phyloP scores from a whole-genome alignment of 2,113 vertebrate genomes.

The Etia nguti region DNA sequence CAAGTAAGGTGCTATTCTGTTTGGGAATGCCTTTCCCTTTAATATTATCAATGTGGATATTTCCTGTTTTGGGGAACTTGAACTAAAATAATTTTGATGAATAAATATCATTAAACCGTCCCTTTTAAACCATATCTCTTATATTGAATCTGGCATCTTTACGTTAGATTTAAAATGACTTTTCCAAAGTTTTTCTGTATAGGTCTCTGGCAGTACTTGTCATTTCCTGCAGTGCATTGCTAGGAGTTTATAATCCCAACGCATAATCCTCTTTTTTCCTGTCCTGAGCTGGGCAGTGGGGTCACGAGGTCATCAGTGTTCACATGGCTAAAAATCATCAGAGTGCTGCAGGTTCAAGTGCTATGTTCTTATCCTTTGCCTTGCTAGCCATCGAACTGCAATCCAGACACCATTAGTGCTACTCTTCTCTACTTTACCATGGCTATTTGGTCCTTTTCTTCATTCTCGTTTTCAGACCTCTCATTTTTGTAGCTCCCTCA shows the following conservation, averaged over 20 bases:
- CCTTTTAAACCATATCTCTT: not conserved
- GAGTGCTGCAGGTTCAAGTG: slow-evolving; percentile 49
- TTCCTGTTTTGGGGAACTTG: not conserved
- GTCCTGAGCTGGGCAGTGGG: slow-evolving; percentile 4
- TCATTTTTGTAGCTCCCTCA: slow-evolving; percentile 16
- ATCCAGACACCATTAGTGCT: slow-evolving; percentile 48
- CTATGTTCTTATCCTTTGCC: slow-evolving; percentile 38
- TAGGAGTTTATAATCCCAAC: not conserved
- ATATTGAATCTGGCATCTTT: not conserved
- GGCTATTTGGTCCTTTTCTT: slow-evolving; percentile 36
- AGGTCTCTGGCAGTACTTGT: rapidly evolving
- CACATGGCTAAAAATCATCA: slow-evolving; percentile 35
- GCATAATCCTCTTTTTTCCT: not conserved
- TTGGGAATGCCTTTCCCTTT: too few relatives aligned
- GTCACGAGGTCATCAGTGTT: slow-evolving; percentile 27
- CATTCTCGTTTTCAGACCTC: slow-evolving; percentile 7
- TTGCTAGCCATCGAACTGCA: slow-evolving; percentile 27
- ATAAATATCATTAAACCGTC: not conserved
- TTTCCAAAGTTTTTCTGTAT: not conserved
- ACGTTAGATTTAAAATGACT: not conserved
- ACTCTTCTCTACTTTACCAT: slow-evolving; percentile 29
- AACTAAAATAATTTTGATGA: not conserved
- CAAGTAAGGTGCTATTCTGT: not conserved
- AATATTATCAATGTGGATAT: not conserved
- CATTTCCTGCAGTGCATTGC: not conserved